Evolutionary conservation across 2,113 vertebrate genomes (phyloP).

Genomic region (Ibidorhyncha struthersii): DNA sequence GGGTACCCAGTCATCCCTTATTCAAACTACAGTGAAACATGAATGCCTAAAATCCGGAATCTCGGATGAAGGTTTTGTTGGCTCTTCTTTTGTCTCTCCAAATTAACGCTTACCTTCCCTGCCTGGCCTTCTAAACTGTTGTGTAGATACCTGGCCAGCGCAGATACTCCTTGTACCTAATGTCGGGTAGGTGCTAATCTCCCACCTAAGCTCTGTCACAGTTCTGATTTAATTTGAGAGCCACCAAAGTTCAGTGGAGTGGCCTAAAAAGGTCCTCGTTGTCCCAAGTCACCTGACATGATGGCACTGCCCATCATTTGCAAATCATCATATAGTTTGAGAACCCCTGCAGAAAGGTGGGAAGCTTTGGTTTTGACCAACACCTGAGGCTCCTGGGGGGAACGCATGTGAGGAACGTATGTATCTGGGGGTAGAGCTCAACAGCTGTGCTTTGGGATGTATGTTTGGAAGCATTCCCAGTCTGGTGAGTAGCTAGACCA

Average conservation of each 20-base stretch:
- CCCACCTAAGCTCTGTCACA: background rate
- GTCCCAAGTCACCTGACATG: background rate
- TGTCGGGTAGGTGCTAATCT: background rate
- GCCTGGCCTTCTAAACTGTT: background rate
- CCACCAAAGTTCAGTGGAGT: background rate
- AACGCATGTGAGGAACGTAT: background rate
- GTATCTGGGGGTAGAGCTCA: background rate
- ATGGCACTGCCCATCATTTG: background rate
- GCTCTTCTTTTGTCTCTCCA: background rate
- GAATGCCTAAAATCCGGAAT: background rate
- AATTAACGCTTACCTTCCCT: background rate
- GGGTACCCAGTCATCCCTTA: background rate
- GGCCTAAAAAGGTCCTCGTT: background rate
- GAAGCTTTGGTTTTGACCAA: background rate
- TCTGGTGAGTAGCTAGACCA: background rate
- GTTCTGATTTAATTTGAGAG: background rate
- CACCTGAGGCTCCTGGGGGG: background rate
- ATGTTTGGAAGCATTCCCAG: background rate
- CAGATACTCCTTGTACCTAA: background rate
- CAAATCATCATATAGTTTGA: background rate
- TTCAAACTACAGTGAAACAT: background rate
- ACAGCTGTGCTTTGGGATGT: background rate
- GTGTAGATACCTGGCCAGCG: background rate
- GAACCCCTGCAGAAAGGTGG: background rate
- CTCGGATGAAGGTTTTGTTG: background rate